Conservation (phyloP, 2,888 invertebrate genomes). For the Panopea generosa region DNA sequence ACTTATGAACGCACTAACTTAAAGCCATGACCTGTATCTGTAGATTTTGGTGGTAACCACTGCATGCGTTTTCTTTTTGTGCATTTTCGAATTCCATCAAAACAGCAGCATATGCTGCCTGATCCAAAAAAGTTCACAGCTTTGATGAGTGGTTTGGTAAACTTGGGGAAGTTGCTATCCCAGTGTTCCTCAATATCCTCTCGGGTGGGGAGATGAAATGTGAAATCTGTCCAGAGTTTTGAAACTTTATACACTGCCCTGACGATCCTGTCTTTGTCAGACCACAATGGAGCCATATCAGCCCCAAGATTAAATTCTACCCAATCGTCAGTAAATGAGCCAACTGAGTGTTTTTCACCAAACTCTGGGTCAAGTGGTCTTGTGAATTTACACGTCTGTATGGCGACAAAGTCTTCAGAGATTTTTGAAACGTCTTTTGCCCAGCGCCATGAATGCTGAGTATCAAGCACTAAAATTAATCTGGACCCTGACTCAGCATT, state of each 20-base stretch:
- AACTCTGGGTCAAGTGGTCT: conserved; percentile 68
- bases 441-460: conserved; percentile 81
- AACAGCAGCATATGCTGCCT: conserved; percentile 77
- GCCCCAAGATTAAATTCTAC: conserved; percentile 78
- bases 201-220: conserved; percentile 81
- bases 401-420: conserved; percentile 74
- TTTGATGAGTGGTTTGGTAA: conserved; percentile 77
- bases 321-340: conserved; percentile 82
- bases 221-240: conserved; percentile 82
- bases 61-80: conserved; percentile 79
- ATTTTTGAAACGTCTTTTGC: conserved; percentile 70
- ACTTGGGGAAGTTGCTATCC: conserved; percentile 80
- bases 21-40: conserved; percentile 84
- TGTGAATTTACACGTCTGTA: conserved; percentile 80
- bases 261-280: conserved; percentile 70
- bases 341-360: conserved; percentile 69
- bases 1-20: conserved; percentile 76
- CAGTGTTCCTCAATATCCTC: conserved; percentile 82
- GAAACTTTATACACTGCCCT: conserved; percentile 80
- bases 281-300: conserved; percentile 73
- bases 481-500: conserved; percentile 76
- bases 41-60: conserved; percentile 81
- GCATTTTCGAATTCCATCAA: conserved; percentile 77
- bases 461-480: conserved; percentile 82
- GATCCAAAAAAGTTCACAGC: conserved; percentile 76